Percentiles rank a stretch among this genome's conserved stretches.
These are phyloP conservation scores for Lytechinus variegatus DNA, from an alignment of 35 echinoderm and acorn worm genomes.

Conservation along the genomic window DNA sequence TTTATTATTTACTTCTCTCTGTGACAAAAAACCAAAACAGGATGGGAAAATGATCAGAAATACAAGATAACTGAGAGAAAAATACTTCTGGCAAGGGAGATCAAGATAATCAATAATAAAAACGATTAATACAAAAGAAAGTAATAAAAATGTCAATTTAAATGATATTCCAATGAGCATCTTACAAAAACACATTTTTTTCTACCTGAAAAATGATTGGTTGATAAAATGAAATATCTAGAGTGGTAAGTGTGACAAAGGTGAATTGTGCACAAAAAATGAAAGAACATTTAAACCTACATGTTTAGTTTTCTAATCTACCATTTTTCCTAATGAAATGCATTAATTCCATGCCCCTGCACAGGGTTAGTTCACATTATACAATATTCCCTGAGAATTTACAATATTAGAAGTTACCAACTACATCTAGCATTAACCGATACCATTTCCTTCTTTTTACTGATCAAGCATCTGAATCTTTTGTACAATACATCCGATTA, in stretches of 20 bases:
- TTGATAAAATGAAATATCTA: not conserved
- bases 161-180: not conserved
- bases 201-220: not conserved
- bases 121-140: not conserved
- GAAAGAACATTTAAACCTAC: not conserved
- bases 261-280: not conserved
- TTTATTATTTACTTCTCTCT: constrained; percentile 17
- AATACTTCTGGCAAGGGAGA: not conserved
- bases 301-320: not conserved
- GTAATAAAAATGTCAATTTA: not conserved
- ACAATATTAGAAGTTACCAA: constrained; percentile 39
- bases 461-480: not conserved
- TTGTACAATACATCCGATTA: not conserved
- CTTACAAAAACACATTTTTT: not conserved
- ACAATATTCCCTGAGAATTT: constrained; percentile 23
- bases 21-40: not conserved
- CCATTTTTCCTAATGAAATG: not conserved
- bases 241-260: not conserved
- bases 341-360: not conserved
- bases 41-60: constrained; percentile 24
- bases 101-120: not conserved
- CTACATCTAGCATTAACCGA: not conserved
- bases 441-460: not conserved
- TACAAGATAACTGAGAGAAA: not conserved
- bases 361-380: constrained; percentile 17